These are phyloP conservation scores for Mongoloraphidia duomilia DNA, from an alignment of 2,888 invertebrate genomes.

Conservation along the genomic window DNA sequence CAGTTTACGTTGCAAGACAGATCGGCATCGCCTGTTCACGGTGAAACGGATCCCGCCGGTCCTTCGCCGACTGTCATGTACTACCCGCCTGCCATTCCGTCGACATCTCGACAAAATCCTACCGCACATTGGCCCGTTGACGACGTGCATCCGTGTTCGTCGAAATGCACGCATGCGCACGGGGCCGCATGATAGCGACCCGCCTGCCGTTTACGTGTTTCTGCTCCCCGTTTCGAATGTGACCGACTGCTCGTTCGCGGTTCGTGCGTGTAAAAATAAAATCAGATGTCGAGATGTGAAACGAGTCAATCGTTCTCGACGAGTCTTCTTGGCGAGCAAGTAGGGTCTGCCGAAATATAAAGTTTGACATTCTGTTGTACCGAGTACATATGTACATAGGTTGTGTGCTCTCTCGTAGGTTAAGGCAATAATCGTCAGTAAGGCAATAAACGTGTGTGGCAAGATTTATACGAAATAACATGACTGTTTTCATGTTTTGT, in stretches of 20 bases:
- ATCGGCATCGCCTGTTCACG: slow-evolving; percentile 22
- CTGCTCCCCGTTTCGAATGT: slow-evolving; percentile 4
- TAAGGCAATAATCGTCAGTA: neutral
- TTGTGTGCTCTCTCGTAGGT: neutral
- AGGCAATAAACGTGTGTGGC: neutral
- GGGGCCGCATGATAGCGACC: slow-evolving; percentile 27
- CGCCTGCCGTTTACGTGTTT: slow-evolving; percentile 1
- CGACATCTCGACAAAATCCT: slow-evolving; percentile 39
- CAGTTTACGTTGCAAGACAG: slow-evolving; percentile 34
- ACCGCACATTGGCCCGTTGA: slow-evolving; percentile 23
- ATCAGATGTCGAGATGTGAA: too few species aligned
- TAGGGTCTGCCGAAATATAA: too few species aligned
- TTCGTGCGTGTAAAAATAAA: neutral
- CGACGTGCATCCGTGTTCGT: slow-evolving; percentile 34
- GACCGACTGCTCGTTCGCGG: neutral
- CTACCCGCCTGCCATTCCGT: slow-evolving; percentile 24
- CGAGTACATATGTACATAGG: neutral
- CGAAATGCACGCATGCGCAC: slow-evolving; percentile 28
- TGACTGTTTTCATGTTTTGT: too few species aligned
- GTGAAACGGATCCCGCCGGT: slow-evolving; percentile 23
- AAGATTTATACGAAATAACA: too few species aligned
- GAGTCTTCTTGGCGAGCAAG: too few species aligned
- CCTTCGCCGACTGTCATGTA: slow-evolving; percentile 22
- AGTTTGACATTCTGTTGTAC: too few species aligned
- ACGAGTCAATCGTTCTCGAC: too few species aligned